A percentile compares a stretch with the other conserved stretches of the same genome.
phyloP scores from a whole-genome alignment of 2,113 vertebrate genomes.

The Oreochromis spilurus region DNA sequence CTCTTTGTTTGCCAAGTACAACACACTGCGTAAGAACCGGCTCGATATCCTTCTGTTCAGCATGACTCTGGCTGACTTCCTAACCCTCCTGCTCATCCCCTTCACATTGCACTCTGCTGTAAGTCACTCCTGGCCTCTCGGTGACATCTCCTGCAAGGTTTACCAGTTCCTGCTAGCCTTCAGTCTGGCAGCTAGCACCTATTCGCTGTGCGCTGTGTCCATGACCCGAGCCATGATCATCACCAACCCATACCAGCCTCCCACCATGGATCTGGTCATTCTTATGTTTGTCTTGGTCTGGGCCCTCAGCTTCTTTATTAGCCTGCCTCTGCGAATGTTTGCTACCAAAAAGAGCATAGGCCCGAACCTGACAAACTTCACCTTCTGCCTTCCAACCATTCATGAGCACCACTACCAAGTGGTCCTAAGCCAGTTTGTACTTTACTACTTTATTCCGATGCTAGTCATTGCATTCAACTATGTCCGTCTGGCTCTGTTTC shows the following conservation, averaged over 20 bases:
- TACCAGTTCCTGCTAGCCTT: slow-evolving; percentile 77
- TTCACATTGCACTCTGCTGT: slow-evolving; percentile 69
- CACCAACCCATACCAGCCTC: slow-evolving; percentile 67
- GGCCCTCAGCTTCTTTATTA: slow-evolving; percentile 72
- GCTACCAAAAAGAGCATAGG: slow-evolving; percentile 56
- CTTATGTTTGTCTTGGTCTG: slow-evolving; percentile 69
- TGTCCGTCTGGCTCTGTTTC: slow-evolving; percentile 63
- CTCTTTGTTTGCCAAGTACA: slow-evolving; percentile 72
- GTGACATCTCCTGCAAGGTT: slow-evolving; percentile 70
- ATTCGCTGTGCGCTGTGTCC: slow-evolving; percentile 76
- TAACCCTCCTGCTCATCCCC: slow-evolving; percentile 72
- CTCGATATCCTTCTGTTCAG: slow-evolving; percentile 74
- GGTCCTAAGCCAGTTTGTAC: slow-evolving; percentile 71
- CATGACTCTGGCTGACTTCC: slow-evolving; percentile 73
- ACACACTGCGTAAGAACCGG: slow-evolving; percentile 69
- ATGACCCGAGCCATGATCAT: slow-evolving; percentile 67
- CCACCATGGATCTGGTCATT: slow-evolving; percentile 54
- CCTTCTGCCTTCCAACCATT: slow-evolving; percentile 64
- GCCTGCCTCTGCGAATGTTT: slow-evolving; percentile 64
- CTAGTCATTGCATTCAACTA: slow-evolving; percentile 72
- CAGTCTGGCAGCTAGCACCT: slow-evolving; percentile 73
- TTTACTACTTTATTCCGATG: slow-evolving; percentile 72
- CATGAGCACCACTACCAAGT: slow-evolving; percentile 71
- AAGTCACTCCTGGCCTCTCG: slow-evolving; percentile 68
- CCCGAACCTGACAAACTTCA: slow-evolving; percentile 43